Conservation (phyloP, 2,888 invertebrate species). For the Shargacucullia verbasci region DNA sequence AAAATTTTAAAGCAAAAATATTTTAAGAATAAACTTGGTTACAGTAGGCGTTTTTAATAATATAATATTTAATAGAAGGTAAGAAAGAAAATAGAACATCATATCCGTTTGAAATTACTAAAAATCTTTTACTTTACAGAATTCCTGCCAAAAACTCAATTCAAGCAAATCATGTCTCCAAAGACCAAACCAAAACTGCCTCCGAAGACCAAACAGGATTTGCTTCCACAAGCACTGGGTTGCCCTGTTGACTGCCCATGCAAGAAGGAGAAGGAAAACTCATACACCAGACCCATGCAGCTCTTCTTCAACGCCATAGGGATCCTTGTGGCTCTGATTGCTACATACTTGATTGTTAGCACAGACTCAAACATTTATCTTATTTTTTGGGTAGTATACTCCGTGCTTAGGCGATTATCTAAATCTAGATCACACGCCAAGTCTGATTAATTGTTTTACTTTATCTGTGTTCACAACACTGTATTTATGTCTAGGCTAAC, state of each 20-base stretch:
- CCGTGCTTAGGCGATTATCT: slow-evolving; percentile 75
- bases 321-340: slow-evolving; percentile 75
- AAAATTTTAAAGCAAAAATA: slow-evolving; percentile 15
- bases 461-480: slow-evolving; percentile 30
- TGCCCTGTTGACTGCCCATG: slow-evolving; percentile 71
- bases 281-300: slow-evolving; percentile 40
- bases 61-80: too few species aligned
- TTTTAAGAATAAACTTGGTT: not conserved
- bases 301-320: slow-evolving; percentile 73
- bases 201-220: slow-evolving; percentile 51
- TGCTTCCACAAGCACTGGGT: slow-evolving; percentile 45
- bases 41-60: slow-evolving; percentile 25
- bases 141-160: slow-evolving; percentile 45
- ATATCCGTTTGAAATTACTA: not conserved
- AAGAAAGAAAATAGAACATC: too few species aligned
- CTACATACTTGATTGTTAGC: slow-evolving; percentile 76
- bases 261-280: slow-evolving; percentile 48
- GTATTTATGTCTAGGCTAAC: slow-evolving; percentile 53
- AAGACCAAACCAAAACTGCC: slow-evolving; percentile 35
- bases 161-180: slow-evolving; percentile 52
- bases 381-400: slow-evolving; percentile 81
- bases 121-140: slow-evolving; percentile 60
- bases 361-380: slow-evolving; percentile 80
- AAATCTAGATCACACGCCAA: slow-evolving; percentile 68
- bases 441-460: slow-evolving; percentile 57